These are phyloP conservation scores for Gallinago solitaria DNA, from an alignment of 2,797 vertebrate genomes.

Conservation along the genomic window DNA sequence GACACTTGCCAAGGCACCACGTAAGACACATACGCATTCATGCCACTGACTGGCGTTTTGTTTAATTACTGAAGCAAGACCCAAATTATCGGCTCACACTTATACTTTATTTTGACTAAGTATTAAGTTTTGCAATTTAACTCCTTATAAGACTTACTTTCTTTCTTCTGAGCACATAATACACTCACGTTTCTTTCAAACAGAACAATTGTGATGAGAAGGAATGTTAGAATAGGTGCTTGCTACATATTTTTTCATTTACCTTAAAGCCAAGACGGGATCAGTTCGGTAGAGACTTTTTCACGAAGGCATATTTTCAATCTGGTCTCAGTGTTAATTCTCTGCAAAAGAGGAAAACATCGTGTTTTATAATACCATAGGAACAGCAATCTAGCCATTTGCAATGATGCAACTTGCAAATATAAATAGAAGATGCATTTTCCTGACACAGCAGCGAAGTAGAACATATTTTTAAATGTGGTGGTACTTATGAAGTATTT, in stretches of 20 bases:
- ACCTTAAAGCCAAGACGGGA: not conserved
- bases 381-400: not conserved
- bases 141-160: not conserved
- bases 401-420: not conserved
- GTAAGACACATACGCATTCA: not conserved
- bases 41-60: not conserved
- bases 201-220: not conserved
- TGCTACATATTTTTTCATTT: not conserved
- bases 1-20: not conserved
- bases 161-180: not conserved
- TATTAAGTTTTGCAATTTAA: not conserved
- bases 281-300: not conserved
- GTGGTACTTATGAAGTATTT: not conserved
- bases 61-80: not conserved
- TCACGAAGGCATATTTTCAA: constrained; percentile 16
- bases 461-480: not conserved
- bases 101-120: not conserved
- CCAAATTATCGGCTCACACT: not conserved
- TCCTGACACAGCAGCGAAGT: not conserved
- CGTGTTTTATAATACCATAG: not conserved
- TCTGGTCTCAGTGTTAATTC: not conserved
- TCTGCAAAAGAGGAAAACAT: constrained; percentile 40
- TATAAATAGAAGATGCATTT: not conserved
- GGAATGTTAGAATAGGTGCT: not conserved
- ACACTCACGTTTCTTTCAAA: not conserved